Evolutionary conservation across 1,140 invertebrate species (phyloP).

Genomic region (Drosophila punjabiensis): DNA sequence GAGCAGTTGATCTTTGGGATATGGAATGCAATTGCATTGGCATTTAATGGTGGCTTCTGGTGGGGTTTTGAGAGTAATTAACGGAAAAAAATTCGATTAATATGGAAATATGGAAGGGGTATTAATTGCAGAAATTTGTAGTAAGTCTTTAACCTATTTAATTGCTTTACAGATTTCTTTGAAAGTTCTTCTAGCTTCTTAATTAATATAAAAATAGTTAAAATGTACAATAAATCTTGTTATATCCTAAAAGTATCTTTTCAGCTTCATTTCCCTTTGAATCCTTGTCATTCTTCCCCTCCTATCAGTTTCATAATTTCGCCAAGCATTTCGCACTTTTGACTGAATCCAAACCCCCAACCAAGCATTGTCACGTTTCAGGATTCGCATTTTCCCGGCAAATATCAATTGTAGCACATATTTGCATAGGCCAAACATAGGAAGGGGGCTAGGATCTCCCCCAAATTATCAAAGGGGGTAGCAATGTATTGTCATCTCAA

Average conservation of each 20-base stretch:
- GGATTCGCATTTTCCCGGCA: constrained; percentile 52
- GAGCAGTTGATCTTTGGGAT: background rate
- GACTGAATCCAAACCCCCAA: background rate
- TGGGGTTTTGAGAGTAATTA: constrained; percentile 22
- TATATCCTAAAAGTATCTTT: background rate
- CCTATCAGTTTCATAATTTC: constrained; percentile 35
- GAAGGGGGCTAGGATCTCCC: background rate
- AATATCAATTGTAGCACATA: constrained; percentile 78
- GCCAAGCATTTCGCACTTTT: constrained; percentile 21
- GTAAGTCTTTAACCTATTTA: background rate
- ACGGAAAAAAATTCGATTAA: background rate
- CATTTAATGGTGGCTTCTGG: constrained; percentile 4
- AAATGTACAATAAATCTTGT: background rate
- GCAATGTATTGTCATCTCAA: constrained; percentile 37
- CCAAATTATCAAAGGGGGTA: background rate
- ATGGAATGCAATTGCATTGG: background rate
- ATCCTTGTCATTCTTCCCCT: background rate
- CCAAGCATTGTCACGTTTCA: constrained; percentile 57
- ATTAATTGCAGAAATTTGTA: background rate
- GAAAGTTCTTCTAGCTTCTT: too few species aligned
- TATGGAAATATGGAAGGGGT: background rate
- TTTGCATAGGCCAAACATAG: constrained; percentile 69
- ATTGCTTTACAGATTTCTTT: background rate
- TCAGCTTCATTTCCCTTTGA: background rate
- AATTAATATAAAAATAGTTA: too few species aligned